Conservation (phyloP, 2,888 invertebrate species). For the Orthosia cruda region DNA sequence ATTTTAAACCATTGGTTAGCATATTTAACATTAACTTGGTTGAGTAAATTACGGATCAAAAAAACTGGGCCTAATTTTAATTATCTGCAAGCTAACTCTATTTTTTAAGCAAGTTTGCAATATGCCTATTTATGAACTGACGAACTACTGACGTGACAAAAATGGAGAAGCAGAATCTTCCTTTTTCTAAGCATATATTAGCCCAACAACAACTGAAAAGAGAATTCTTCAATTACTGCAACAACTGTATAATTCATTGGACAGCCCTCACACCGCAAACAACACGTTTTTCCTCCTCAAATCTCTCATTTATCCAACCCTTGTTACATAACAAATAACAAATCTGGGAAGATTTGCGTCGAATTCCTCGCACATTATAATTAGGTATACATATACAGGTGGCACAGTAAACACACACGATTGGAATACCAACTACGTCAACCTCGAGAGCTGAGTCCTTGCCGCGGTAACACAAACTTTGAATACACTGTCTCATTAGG, state of each 20-base stretch:
- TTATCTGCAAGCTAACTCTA: too few species aligned
- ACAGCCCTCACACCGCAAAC: slow-evolving; percentile 16
- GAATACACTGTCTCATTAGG: slow-evolving; percentile 80
- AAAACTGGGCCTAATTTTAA: too few species aligned
- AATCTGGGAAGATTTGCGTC: slow-evolving; percentile 46
- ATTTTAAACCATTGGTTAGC: too few species aligned
- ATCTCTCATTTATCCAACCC: slow-evolving; percentile 18
- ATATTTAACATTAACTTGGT: too few species aligned
- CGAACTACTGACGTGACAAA: too few species aligned
- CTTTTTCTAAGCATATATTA: background rate
- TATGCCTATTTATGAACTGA: background rate
- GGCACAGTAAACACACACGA: slow-evolving; percentile 54
- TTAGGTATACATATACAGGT: slow-evolving; percentile 51
- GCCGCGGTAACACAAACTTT: slow-evolving; percentile 74
- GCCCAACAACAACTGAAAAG: background rate
- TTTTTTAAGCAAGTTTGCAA: too few species aligned
- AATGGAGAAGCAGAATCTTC: background rate
- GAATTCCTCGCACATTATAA: slow-evolving; percentile 60
- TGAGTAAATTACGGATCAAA: too few species aligned
- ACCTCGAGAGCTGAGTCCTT: slow-evolving; percentile 60
- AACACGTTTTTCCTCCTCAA: slow-evolving; percentile 35
- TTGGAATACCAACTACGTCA: slow-evolving; percentile 60
- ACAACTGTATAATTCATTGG: slow-evolving; percentile 31
- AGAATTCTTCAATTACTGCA: slow-evolving; percentile 2
- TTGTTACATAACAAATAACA: slow-evolving; percentile 37